Conservation (phyloP, 2,113 vertebrate species). For the Gadus macrocephalus region DNA sequence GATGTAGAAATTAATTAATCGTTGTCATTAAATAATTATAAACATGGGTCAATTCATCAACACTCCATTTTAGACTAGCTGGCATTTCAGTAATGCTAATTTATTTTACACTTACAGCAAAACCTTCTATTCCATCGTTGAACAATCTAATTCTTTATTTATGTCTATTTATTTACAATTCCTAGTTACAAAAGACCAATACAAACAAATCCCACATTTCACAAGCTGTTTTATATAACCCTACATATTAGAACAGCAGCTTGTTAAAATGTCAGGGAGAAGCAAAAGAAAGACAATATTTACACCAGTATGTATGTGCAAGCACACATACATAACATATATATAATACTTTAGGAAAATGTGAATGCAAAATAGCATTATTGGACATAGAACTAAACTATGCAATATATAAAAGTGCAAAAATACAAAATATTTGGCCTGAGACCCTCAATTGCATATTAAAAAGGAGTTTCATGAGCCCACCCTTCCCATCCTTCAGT, state of each 20-base stretch:
- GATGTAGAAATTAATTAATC: too few species aligned
- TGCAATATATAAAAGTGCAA: slow-evolving; percentile 53
- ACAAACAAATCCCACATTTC: background rate
- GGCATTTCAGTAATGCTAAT: too few species aligned
- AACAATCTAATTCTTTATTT: background rate
- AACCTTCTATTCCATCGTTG: background rate
- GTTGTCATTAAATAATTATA: background rate
- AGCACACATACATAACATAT: slow-evolving; percentile 19
- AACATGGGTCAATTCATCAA: background rate
- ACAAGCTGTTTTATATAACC: background rate
- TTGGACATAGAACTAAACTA: slow-evolving; percentile 16
- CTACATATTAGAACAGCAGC: background rate
- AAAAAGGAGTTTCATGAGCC: slow-evolving; percentile 21
- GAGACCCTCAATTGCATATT: slow-evolving; percentile 41
- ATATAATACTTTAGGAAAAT: slow-evolving; percentile 1
- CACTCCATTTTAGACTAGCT: too few species aligned
- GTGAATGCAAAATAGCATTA: slow-evolving; percentile 20
- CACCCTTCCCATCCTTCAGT: background rate
- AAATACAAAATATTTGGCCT: slow-evolving; percentile 45
- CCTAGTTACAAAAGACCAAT: slow-evolving; percentile 10
- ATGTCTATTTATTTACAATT: background rate
- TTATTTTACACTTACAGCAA: background rate
- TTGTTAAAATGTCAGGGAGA: background rate
- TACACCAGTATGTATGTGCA: slow-evolving; percentile 11
- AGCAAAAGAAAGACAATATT: background rate